phyloP scores from a whole-genome alignment of 2,888 invertebrate species.

The Caenorhabditis zanzibari region DNA sequence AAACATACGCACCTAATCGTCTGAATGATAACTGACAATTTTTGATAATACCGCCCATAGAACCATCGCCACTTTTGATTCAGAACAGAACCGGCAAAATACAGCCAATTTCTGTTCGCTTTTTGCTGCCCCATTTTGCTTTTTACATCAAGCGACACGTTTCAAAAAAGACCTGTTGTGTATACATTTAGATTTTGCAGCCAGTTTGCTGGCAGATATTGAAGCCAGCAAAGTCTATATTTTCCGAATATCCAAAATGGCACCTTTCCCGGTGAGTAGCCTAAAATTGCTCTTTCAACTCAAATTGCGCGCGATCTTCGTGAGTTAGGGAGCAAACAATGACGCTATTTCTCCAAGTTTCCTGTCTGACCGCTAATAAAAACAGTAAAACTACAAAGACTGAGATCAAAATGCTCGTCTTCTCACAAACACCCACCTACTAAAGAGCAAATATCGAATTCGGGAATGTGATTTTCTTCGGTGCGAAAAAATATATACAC shows the following conservation, averaged over 20 bases:
- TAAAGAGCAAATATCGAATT: constrained; percentile 40
- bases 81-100: constrained; percentile 44
- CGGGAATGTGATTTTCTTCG: background rate
- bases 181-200: constrained; percentile 33
- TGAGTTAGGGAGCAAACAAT: background rate
- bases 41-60: constrained; percentile 18
- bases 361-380: background rate
- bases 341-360: constrained; percentile 6
- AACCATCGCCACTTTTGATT: constrained; percentile 15
- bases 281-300: background rate
- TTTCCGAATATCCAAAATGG: constrained; percentile 11
- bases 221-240: background rate
- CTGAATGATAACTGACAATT: constrained; percentile 8
- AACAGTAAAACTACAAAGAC: constrained; percentile 45
- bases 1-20: constrained; percentile 31
- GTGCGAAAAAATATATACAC: constrained; percentile 37
- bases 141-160: constrained; percentile 26
- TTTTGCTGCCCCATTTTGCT: constrained; percentile 5
- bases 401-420: constrained; percentile 49
- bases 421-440: constrained; percentile 47
- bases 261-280: constrained; percentile 42
- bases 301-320: constrained; percentile 12
- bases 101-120: background rate
- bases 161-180: constrained; percentile 32
- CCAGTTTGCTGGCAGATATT: constrained; percentile 19